Base-by-base conservation (phyloP, 1,140 invertebrate genomes). In the Psix sp. region DNA sequence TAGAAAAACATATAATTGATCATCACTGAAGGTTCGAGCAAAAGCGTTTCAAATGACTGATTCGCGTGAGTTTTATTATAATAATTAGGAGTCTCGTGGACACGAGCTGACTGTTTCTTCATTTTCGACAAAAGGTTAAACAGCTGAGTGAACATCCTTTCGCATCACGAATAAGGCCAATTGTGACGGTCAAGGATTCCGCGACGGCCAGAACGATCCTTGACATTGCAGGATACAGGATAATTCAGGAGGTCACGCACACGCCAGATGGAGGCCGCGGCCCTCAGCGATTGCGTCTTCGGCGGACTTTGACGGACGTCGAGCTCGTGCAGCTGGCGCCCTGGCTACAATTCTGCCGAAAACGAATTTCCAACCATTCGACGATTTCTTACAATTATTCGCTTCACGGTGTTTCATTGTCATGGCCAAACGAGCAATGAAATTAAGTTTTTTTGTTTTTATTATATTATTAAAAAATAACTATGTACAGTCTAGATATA, bases 181-280 rank as follows among this genome's bases (percentile, higher is more conserved):
- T 43, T 54, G 48, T 66, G 70, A 71, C 65, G 66, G 71, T 66
- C 73, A 11, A 72, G 74, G 62, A 75, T 77, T 77, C 45, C 52
- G 45, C 67, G 54, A 68, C 74, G 73, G 48, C 72, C 63, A 72
- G 72, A 77, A 77, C 46, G 51, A 78, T 72, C 63, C 74, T 80
- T 80, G 78, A 80, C 76, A 79, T 77, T 72, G 75, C 74, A 73
- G 67, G 63, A 72, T 77, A 68, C 66, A 49, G 52, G 80, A 82
- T 86, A 85, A 86, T 86, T 84, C 76, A 77, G 78, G 79, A 84
- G 85, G 81, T 85, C 85, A 86, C 84, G 85, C 83, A 85, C 78
- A 80, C 80, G 82, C 84, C 85, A 87, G 85, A 86, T 87, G 85
- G 83, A 80, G 78, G 51, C 66, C 81, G 80, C 76, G 77, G 39